Evolutionary conservation across 2,797 vertebrate genomes (phyloP), one percentile per base, ranked within the genome.

Genomic region (Lepilemur septentrionalis): DNA sequence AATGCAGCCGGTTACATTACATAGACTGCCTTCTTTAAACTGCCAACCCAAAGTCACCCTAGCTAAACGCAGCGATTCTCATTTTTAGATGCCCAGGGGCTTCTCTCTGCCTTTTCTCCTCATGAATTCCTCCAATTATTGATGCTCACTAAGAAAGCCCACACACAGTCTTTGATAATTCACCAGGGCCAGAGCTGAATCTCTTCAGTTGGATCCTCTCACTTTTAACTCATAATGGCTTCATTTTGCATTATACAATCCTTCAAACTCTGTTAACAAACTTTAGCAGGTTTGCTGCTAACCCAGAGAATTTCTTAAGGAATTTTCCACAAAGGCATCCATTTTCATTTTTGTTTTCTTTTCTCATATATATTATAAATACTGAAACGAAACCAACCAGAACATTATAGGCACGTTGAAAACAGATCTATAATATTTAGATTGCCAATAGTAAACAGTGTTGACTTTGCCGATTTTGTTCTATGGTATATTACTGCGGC

Each of bases 341-440:
- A 18, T 12, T 91, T 95, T 87, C 17, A 4, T 61, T 92, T 92
- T 86, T 82, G 30, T 78, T 81, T 69, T 73, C 22, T 32, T 93
- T 92, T 89, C 55, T 92, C 15, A 41, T 79, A 80, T 75, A 63
- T 70, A 25, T 69, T 85, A 76, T 91, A 91, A 91, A 92, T 85
- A 32, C 10, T 94, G 35, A 89, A 94, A 48, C 12, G 30, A 65
- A 96, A 48, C 43, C 67, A 83, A 8, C 14, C 75, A 84, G 23
- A 75, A 30, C 9, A 23, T 57, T 12, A 69, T 2, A 79, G 48
- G 4, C 28, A 95, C 57, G 73, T 95, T 81, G 35, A 57, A 93
- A 87, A 80, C 8, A 72, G 41, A 81, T 72, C 48, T 46, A 17
- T 15, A 57, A 43, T 57, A 79, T 13, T 50, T 79, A 72, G n/a